Base-by-base conservation (phyloP, 2,888 invertebrate species). In the Branchipolynoe longqiensis region DNA sequence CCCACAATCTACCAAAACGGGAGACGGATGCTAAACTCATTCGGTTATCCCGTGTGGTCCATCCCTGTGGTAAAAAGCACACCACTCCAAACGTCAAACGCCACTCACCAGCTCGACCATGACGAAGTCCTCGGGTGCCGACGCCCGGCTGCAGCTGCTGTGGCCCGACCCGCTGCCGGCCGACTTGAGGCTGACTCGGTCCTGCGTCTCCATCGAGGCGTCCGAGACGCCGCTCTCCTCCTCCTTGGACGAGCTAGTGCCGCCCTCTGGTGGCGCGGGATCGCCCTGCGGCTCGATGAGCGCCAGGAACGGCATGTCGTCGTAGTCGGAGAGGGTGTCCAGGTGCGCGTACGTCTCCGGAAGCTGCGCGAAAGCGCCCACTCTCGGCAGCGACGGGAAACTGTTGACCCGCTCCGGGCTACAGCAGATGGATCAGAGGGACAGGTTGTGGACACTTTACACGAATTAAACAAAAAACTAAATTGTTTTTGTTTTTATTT, bases 31-130 rank as follows among this genome's bases (percentile, higher is more conserved):
- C n/a, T n/a, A n/a, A n/a, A n/a, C n/a, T n/a, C n/a, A n/a, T n/a
- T n/a, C n/a, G n/a, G n/a, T n/a, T n/a, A n/a, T n/a, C n/a, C n/a
- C n/a, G n/a, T n/a, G n/a, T n/a, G n/a, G n/a, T n/a, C n/a, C n/a
- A n/a, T n/a, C n/a, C n/a, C n/a, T n/a, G n/a, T n/a, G n/a, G n/a
- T n/a, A n/a, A n/a, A n/a, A n/a, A n/a, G n/a, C n/a, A n/a, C n/a
- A n/a, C n/a, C n/a, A n/a, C n/a, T n/a, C n/a, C n/a, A n/a, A n/a
- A n/a, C n/a, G n/a, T n/a, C n/a, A n/a, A n/a, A n/a, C n/a, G n/a
- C 54, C 25, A 94, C 95, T 95, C 95, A 96, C 96, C 95, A 96
- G 94, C 94, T 96, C 96, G 92, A 96, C 95, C 95, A 96, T 95
- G 93, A 96, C 96, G 95, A 96, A 96, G 93, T 96, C 96, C 90